Evolutionary conservation across 2,113 vertebrate genomes (phyloP).

Genomic region (Bagarius yarrelli): DNA sequence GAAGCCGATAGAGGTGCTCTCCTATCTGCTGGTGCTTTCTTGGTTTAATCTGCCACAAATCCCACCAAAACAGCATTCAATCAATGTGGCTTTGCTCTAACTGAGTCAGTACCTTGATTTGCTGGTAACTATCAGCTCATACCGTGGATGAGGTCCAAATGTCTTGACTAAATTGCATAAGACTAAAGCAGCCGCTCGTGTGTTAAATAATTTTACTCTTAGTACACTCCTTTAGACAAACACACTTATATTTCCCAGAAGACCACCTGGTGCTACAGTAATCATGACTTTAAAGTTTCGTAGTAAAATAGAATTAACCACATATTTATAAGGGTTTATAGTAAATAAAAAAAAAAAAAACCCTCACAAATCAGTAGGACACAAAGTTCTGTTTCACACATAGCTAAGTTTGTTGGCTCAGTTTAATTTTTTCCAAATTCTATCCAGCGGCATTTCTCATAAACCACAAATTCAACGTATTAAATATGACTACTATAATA

Average conservation of each 20-base stretch:
- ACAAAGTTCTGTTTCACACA: conserved; percentile 60
- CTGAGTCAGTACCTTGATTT: background rate
- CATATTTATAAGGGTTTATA: conserved; percentile 66
- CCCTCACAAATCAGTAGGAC: conserved; percentile 60
- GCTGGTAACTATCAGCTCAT: background rate
- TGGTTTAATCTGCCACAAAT: too few relatives aligned
- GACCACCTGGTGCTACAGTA: conserved; percentile 58
- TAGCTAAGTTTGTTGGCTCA: conserved; percentile 58
- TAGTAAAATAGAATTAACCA: conserved; percentile 67
- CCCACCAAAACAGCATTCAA: too few relatives aligned
- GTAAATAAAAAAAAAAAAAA: conserved; percentile 64
- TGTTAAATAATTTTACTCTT: conserved; percentile 64
- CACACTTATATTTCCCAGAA: conserved; percentile 51
- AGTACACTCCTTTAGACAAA: conserved; percentile 41
- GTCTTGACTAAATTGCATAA: background rate
- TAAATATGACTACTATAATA: conserved; percentile 41
- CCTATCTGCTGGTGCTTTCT: background rate
- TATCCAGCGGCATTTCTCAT: conserved; percentile 60
- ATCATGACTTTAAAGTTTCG: conserved; percentile 64
- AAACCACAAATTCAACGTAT: conserved; percentile 49
- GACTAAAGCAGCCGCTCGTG: conserved; percentile 38
- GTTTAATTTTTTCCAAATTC: conserved; percentile 61
- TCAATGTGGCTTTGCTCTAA: background rate
- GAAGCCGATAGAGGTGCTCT: background rate
- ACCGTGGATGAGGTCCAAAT: background rate